Evolutionary conservation across 2,797 vertebrate genomes (phyloP), one percentile per base, ranked within the genome.

Genomic region (Anas capensis): DNA sequence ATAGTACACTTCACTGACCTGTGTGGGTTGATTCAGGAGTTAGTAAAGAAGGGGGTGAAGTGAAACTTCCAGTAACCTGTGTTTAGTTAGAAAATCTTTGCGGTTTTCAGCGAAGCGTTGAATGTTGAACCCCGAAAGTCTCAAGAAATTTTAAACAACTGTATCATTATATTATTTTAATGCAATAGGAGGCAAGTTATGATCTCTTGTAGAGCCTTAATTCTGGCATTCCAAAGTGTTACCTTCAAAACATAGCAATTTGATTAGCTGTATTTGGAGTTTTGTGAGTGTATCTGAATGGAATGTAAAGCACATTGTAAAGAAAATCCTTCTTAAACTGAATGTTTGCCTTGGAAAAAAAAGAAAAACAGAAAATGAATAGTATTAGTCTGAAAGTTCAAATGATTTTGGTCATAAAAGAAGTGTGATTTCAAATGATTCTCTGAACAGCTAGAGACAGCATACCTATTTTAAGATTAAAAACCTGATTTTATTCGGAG

Each of bases 281-380:
- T 85, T 66, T 61, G 58, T 84, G 51, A 86, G 23, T 31, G 34
- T 33, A 42, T 79, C 26, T 84, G 66, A 77, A 76, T 38, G 87
- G 81, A 90, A 88, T 51, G 70, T 66, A 23, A 86, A 86, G 81
- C 66, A 66, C n/a, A 40, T 3, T 60, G n/a, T 49, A 49, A 86
- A 42, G 40, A 90, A 84, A 64, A 38, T 79, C 3, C 2, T 68
- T 91, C 49, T 65, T 46, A 60, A 1, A 0, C 4, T 90, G 42
- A 83, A 54, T 62, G 34, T 80, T 92, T 94, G 82, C 31, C 44
- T 86, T 49, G 71, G 64, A 92, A 92, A 71, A 7, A 90, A 91
- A 44, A 18, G 31, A 8, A 86, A 90, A 64, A 15, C 10, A 48
- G 38, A 75, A 61, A 72, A 62, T 24, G 0, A 61, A 4, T 46